Evolutionary conservation across 1,140 invertebrate species (phyloP).

Genomic region (Pseudobourletiella spinata): DNA sequence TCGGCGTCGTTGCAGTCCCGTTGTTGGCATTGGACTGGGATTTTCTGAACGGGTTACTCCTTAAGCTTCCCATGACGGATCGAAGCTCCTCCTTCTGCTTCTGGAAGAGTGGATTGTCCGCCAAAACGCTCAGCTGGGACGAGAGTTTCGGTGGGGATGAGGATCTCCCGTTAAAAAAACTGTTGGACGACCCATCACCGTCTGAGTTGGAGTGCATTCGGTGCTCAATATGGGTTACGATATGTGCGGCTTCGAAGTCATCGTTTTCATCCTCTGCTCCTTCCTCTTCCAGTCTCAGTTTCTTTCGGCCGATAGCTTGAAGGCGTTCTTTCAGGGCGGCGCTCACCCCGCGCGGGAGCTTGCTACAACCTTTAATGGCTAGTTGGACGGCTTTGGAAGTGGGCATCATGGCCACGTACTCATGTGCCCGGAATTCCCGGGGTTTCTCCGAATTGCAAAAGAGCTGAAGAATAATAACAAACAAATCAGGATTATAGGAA

Average conservation of each 20-base stretch:
- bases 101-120: constrained; percentile 32
- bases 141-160: neutral
- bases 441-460: too few species aligned
- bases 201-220: neutral
- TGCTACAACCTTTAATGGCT: constrained; percentile 76
- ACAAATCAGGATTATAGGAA: too few species aligned
- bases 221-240: neutral
- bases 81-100: constrained; percentile 32
- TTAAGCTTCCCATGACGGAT: constrained; percentile 4
- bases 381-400: constrained; percentile 65
- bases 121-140: neutral
- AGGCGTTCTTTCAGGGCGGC: constrained; percentile 62
- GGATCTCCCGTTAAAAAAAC: neutral
- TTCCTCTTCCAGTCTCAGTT: constrained; percentile 38
- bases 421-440: constrained; percentile 74
- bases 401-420: constrained; percentile 73
- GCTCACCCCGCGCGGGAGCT: constrained; percentile 55
- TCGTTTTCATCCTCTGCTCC: constrained; percentile 38
- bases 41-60: constrained; percentile 31
- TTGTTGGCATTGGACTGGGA: neutral
- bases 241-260: constrained; percentile 7
- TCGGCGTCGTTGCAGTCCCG: neutral
- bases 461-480: too few species aligned
- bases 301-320: constrained; percentile 35
- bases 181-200: neutral